Conservation (phyloP, 2,113 vertebrate species). For the Rhineura floridana region DNA sequence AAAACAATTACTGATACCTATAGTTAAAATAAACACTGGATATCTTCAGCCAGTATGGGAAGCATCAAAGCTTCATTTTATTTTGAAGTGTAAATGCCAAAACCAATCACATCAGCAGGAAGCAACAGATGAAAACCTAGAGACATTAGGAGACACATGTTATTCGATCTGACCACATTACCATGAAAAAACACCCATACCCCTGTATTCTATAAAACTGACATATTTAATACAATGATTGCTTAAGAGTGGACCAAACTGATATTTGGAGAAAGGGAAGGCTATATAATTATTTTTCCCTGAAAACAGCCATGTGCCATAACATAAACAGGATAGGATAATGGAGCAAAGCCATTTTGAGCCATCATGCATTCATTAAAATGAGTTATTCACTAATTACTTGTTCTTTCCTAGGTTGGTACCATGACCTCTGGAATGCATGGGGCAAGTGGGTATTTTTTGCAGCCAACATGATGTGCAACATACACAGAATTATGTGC, state of each 20-base stretch:
- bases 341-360: conserved; percentile 19
- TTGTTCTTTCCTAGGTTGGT: conserved; percentile 27
- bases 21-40: background rate
- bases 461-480: background rate
- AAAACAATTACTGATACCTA: background rate
- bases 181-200: too few relatives aligned
- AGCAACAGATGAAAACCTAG: background rate
- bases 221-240: background rate
- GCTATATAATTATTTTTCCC: background rate
- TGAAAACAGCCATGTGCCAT: conserved; percentile 3
- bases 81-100: background rate
- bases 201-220: background rate
- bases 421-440: background rate
- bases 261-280: background rate
- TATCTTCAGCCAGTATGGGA: background rate
- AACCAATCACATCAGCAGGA: background rate
- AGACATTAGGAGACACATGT: background rate
- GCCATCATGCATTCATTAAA: background rate
- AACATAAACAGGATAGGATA: conserved; percentile 29
- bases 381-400: conserved; percentile 29
- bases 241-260: background rate
- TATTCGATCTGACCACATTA: background rate
- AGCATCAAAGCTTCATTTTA: background rate
- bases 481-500: background rate
- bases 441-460: conserved; percentile 5